Conservation (phyloP, 1,140 invertebrate genomes). For the Hycleus phaleratus region DNA sequence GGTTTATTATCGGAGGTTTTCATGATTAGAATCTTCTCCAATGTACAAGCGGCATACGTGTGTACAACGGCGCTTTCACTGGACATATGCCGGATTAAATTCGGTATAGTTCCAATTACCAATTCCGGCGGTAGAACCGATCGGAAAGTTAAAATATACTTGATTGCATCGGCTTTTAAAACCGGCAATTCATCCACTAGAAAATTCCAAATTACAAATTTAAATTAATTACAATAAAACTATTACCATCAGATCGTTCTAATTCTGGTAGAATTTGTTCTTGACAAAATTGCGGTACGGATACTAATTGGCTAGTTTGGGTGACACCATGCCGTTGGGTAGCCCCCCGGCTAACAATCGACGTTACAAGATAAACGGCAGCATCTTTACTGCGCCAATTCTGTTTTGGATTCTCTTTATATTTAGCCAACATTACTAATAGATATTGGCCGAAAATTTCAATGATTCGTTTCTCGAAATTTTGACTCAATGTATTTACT, state of each 20-base stretch:
- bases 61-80: slow-evolving; percentile 81
- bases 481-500: slow-evolving; percentile 78
- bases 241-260: slow-evolving; percentile 59
- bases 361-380: slow-evolving; percentile 92
- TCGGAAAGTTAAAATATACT: slow-evolving; percentile 93
- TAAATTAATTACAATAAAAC: background rate
- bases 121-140: slow-evolving; percentile 76
- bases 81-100: slow-evolving; percentile 64
- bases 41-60: slow-evolving; percentile 84
- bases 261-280: slow-evolving; percentile 83
- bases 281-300: slow-evolving; percentile 79
- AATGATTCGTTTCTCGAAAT: slow-evolving; percentile 90
- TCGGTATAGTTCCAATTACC: slow-evolving; percentile 64
- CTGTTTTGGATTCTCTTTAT: slow-evolving; percentile 60
- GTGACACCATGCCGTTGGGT: slow-evolving; percentile 89
- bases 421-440: slow-evolving; percentile 69
- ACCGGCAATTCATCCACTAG: slow-evolving; percentile 81
- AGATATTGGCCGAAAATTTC: slow-evolving; percentile 88
- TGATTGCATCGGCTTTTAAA: slow-evolving; percentile 90
- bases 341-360: slow-evolving; percentile 82
- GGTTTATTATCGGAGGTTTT: slow-evolving; percentile 47
- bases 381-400: slow-evolving; percentile 94
- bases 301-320: slow-evolving; percentile 80
- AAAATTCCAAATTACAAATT: slow-evolving; percentile 11
- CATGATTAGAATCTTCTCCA: slow-evolving; percentile 83